These are phyloP conservation scores for Ranitomeya variabilis DNA, from an alignment of 2,113 vertebrate species.

Conservation along the genomic window DNA sequence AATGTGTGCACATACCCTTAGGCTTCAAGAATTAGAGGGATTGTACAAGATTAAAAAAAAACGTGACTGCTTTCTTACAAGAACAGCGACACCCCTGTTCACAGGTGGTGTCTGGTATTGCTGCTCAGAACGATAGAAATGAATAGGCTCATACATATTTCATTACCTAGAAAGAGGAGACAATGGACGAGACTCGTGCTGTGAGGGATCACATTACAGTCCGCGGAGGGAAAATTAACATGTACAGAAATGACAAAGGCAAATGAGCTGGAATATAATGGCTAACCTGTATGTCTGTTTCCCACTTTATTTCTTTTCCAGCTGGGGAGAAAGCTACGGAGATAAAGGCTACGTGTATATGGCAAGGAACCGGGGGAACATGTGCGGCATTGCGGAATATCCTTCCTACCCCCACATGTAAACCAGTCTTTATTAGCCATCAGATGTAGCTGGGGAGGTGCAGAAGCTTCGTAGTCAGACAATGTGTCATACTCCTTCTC, in stretches of 20 bases:
- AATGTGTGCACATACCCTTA: no score
- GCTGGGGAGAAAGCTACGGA: conserved; percentile 70
- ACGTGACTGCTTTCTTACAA: no score
- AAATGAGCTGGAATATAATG: background rate
- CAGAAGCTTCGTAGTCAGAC: no score
- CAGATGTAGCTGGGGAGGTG: background rate
- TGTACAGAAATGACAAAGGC: background rate
- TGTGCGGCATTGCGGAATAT: conserved; percentile 72
- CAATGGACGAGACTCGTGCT: background rate
- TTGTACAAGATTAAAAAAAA: no score
- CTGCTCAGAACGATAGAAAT: no score
- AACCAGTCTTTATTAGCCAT: background rate
- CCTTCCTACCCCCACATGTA: conserved; percentile 66
- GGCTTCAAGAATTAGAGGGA: no score
- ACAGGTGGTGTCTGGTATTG: no score
- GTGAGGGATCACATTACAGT: background rate
- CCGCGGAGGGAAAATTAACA: no score
- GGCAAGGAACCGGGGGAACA: conserved; percentile 70
- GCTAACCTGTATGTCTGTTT: background rate
- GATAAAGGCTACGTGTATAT: conserved; percentile 73
- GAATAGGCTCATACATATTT: background rate
- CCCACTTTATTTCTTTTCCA: conserved; percentile 54
- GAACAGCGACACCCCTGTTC: no score
- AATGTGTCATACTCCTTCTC: background rate
- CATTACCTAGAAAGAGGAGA: background rate